Evolutionary conservation across 2,797 vertebrate genomes (phyloP), one percentile per base, ranked within the genome.

Genomic region (Leptodactylus fallax): DNA sequence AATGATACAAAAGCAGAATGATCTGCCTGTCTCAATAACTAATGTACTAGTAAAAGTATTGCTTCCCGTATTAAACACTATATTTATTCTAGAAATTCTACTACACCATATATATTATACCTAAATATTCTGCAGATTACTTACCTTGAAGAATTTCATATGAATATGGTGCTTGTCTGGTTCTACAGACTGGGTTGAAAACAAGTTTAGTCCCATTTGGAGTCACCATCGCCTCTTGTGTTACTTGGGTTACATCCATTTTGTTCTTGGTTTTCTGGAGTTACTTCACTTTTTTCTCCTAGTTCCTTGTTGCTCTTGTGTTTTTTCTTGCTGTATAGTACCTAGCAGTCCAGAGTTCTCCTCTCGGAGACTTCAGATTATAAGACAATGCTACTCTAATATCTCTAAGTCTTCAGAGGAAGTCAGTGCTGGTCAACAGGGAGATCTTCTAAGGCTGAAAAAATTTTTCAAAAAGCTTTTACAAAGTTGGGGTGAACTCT

Each of bases 121-220:
- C n/a, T n/a, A n/a, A n/a, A n/a, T n/a, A n/a, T n/a, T n/a, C n/a
- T n/a, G n/a, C n/a, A n/a, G n/a, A n/a, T n/a, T 49, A 89, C 88
- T 89, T 86, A 89, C 88, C 67, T 61, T 89, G 19, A 19, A 89
- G 27, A 81, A 89, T 72, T 58, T 89, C 71, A 63, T 82, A 79
- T 9, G 88, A 6, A 10, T 83, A 89, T 10, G 88, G 88, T 14
- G 85, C 88, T 76, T 86, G 60, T 53, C 71, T 83, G 36, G 7
- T 61, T 9, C 71, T 27, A 51, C 88, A 89, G 23, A 86, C 83
- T 45, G 88, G 85, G 58, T 86, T 86, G 19, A 86, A 10, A 69
- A 51, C 25, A 47, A n/a, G 51, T 56, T 16, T 61, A 21, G 71
- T 83, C 12, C 3, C 79, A 86, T 86, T 76, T 76, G 79, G 13